Base-by-base conservation (phyloP, 2,113 vertebrate species). In the Brachypteracias leptosomus region DNA sequence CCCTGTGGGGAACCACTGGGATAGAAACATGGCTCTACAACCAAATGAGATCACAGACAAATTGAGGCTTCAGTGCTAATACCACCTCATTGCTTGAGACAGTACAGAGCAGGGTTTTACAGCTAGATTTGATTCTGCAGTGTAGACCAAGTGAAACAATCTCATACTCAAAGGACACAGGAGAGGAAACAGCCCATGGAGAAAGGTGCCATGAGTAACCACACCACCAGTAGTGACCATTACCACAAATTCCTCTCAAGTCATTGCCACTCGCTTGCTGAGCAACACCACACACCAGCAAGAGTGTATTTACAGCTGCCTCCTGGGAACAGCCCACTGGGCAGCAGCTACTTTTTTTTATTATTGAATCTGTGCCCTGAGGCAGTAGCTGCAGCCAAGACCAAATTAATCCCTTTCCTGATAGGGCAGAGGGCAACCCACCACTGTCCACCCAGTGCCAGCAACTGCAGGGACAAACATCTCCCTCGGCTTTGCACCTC, bases 1-100 rank as follows among this genome's bases (percentile, higher is more conserved):
- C 1, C 1, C 0, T 55, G 57, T 4, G 38, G 46, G n/a, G 12
- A 89, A 38, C 7, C 66, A 36, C 1, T 1, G 47, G 29, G 25
- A 19, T 47, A 72, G n/a, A 49, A 33, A 33, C 35, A 36, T 0
- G 1, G 47, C 31, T 79, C 44, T 9, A 3, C 29, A 49, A 65
- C 33, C 68, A 84, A 52, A 24, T 3, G 44, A 51, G 46, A n/a
- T 20, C 19, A 65, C 3, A 42, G 7, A 18, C 11, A 88, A 40
- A 49, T 19, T 4, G 20, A 40, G 47, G 12, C 26, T 47, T 14
- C 26, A 66, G 40, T 3, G 61, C 42, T 21, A 59, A 18, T 33
- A 31, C 12, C 20, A 14, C 6, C 73, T 54, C 2, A 0, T 10
- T 59, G 78, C 57, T 74, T 16, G 17, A 22, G 52, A 26, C 1